Evolutionary conservation across 2,797 vertebrate genomes (phyloP), one percentile per base, ranked within the genome.

Genomic region (Dicrostonyx torquatus): DNA sequence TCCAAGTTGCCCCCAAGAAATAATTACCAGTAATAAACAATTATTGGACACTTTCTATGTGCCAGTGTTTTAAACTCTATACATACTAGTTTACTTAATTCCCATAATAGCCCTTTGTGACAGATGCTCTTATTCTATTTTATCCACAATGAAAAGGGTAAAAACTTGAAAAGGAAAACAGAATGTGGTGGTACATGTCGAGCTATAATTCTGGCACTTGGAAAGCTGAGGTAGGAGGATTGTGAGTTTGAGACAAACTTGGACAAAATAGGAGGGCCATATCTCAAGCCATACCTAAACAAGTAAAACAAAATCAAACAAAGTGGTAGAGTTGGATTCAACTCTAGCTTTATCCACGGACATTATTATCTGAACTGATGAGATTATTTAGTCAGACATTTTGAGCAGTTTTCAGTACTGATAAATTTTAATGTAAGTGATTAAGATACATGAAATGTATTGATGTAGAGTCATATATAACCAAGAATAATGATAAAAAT

Each of bases 121-220:
- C 43, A 95, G 11, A 18, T 91, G 22, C 48, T 87, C 7, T 92
- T 85, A 53, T 78, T 11, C 48, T 48, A 84, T 84, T 91, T 96
- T 72, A 87, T 7, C 87, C 15, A 68, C 73, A 53, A 92, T 15
- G 13, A 92, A 89, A 93, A 2, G 73, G 34, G 45, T n/a, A 94
- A 95, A 90, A 72, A 6, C 93, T 66, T 66, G n/a, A 83, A 78
- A 88, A 92, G 37, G 85, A 91, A 80, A 58, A 55, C 11, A 76
- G 26, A 4, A 40, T 84, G 15, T 45, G 29, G 40, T 60, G 12
- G 55, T 88, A 22, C 6, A 73, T 40, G 24, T 24, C 17, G 50
- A 50, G n/a, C 14, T 86, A 15, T 86, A 70, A 70, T 37, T 37
- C 22, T 86, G 9, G 6, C 17, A 73, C 50, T 58, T 29, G 15